phyloP scores from a whole-genome alignment of 2,888 invertebrate genomes.

The Drosophila meridiana region DNA sequence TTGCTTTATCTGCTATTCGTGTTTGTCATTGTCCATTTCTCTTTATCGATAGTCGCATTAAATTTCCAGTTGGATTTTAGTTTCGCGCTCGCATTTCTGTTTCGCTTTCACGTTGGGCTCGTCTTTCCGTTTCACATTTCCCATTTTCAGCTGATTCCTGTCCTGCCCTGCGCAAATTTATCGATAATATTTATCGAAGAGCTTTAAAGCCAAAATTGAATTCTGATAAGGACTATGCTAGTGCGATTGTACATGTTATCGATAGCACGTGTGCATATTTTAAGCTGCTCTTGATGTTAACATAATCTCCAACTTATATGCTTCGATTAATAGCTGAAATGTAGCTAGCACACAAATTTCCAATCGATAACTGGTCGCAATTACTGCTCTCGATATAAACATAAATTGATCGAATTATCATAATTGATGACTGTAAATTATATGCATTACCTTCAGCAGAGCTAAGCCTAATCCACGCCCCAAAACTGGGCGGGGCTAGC shows the following conservation, averaged over 20 bases:
- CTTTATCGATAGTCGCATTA: constrained; percentile 51
- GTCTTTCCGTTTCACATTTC: constrained; percentile 20
- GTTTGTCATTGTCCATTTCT: constrained; percentile 35
- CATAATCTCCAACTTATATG: background rate
- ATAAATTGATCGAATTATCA: constrained; percentile 1
- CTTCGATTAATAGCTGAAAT: background rate
- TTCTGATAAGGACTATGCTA: too few species aligned
- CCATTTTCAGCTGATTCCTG: constrained; percentile 31
- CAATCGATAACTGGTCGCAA: background rate
- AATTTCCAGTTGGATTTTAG: constrained; percentile 34
- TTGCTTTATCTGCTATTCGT: constrained; percentile 63
- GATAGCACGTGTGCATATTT: background rate
- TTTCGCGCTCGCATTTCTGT: constrained; percentile 26
- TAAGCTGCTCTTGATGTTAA: background rate
- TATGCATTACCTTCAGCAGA: constrained; percentile 31
- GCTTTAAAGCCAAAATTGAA: background rate
- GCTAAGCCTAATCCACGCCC: constrained; percentile 1
- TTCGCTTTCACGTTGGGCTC: constrained; percentile 30
- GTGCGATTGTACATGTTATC: background rate
- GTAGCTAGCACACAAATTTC: background rate
- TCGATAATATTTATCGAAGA: constrained; percentile 41
- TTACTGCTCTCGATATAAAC: background rate
- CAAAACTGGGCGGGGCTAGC: background rate
- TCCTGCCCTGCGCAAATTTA: constrained; percentile 46
- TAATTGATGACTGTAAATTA: constrained; percentile 12